phyloP scores from a whole-genome alignment of 1,140 invertebrate species.

The Drosophila tropicalis region DNA sequence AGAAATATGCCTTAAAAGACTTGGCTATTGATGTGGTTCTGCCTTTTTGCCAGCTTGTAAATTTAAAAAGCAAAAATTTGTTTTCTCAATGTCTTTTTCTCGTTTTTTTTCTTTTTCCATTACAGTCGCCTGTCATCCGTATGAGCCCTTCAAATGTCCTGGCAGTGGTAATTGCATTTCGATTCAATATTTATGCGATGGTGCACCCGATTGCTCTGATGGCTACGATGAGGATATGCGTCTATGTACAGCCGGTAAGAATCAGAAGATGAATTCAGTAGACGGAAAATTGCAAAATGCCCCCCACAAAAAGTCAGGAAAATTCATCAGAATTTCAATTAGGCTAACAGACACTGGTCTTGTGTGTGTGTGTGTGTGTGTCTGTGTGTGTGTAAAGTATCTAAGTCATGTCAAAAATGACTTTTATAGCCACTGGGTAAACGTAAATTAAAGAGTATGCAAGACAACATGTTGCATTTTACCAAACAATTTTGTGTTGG shows the following conservation, averaged over 20 bases:
- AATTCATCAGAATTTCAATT: conserved; percentile 14
- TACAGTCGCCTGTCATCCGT: conserved; percentile 90
- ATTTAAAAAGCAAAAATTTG: conserved; percentile 3
- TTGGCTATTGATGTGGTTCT: no score
- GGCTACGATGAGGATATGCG: conserved; percentile 92
- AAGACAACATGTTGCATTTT: conserved; percentile 44
- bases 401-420: conserved; percentile 29
- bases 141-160: conserved; percentile 97
- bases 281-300: conserved; percentile 8
- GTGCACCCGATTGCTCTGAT: conserved; percentile 96
- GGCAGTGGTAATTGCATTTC: conserved; percentile 96
- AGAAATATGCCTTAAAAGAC: no score
- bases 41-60: conserved; percentile 5
- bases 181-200: conserved; percentile 97
- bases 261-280: conserved; percentile 83
- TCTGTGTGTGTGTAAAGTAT: no score
- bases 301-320: conserved; percentile 41
- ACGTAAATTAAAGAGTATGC: not conserved
- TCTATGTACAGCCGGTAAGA: conserved; percentile 95
- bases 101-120: conserved; percentile 19
- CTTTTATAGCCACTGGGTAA: conserved; percentile 20
- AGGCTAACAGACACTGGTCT: not conserved
- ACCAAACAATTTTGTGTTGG: conserved; percentile 30
- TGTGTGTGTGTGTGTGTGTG: no score
- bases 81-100: conserved; percentile 19